Conservation (phyloP, 2,113 vertebrate genomes). For the Chionodraco myersi region DNA sequence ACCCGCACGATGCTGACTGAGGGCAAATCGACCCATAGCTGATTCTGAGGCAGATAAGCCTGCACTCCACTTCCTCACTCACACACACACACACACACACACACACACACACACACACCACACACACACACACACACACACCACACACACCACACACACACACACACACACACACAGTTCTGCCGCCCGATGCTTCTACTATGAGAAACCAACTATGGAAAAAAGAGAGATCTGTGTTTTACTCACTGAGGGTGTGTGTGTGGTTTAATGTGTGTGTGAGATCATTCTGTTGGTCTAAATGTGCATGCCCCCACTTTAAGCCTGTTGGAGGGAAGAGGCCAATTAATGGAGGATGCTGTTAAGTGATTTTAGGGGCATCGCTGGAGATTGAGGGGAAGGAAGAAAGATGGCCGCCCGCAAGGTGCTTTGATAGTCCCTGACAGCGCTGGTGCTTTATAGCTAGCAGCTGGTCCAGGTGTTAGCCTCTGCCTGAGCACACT, state of each 20-base stretch:
- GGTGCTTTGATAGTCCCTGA: slow-evolving; percentile 76
- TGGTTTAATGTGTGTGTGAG: slow-evolving; percentile 49
- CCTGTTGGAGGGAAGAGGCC: slow-evolving; percentile 53
- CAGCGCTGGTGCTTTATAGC: slow-evolving; percentile 66
- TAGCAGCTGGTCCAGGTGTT: slow-evolving; percentile 80
- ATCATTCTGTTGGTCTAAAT: slow-evolving; percentile 40
- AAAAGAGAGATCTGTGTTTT: slow-evolving; percentile 26
- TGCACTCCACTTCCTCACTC: slow-evolving; percentile 41
- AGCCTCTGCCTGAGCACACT: slow-evolving; percentile 49
- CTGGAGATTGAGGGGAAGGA: slow-evolving; percentile 73
- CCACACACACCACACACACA: slow-evolving; percentile 10
- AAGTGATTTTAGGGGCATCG: slow-evolving; percentile 73
- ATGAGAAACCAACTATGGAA: slow-evolving; percentile 45
- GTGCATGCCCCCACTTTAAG: slow-evolving; percentile 39
- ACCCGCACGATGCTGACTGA: slow-evolving; percentile 53
- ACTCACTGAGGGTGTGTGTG: slow-evolving; percentile 59
- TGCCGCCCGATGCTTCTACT: slow-evolving; percentile 29
- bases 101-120: slow-evolving; percentile 28
- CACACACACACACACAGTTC: slow-evolving; percentile 22
- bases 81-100: not conserved
- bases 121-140: not conserved
- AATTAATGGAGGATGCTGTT: slow-evolving; percentile 76
- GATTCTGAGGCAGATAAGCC: slow-evolving; percentile 67
- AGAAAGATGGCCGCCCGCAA: slow-evolving; percentile 68
- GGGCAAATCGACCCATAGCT: slow-evolving; percentile 53